These are phyloP conservation scores for Microcebus murinus DNA, from an alignment of 2,113 vertebrate genomes.

Conservation along the genomic window DNA sequence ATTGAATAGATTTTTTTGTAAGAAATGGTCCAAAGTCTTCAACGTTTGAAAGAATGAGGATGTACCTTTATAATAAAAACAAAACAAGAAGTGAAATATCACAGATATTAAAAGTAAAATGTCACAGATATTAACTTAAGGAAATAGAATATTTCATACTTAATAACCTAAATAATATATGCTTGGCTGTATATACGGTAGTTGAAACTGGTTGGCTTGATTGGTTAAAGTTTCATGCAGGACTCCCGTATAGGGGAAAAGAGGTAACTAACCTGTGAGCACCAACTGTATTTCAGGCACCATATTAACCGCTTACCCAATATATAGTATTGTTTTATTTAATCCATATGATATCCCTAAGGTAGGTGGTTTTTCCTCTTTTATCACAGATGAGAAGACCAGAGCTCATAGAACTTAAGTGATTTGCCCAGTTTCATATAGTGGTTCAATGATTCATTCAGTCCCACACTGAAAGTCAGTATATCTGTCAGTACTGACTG, in stretches of 20 bases:
- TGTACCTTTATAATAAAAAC: no score
- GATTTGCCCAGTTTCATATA: conserved; percentile 45
- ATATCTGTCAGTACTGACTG: neutral
- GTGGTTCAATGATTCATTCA: conserved; percentile 40
- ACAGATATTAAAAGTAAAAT: no score
- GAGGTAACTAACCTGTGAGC: neutral
- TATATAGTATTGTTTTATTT: conserved; percentile 19
- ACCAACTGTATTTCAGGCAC: neutral
- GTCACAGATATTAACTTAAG: no score
- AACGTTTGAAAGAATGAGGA: no score
- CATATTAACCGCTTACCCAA: neutral
- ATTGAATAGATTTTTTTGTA: no score
- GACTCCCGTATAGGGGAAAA: neutral
- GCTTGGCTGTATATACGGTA: neutral
- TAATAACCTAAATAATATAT: neutral
- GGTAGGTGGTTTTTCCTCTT: conserved; percentile 52
- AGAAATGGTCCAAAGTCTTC: no score
- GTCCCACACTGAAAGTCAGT: neutral
- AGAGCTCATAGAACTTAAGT: conserved; percentile 42
- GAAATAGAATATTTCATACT: no score
- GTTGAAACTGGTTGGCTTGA: neutral
- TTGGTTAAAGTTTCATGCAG: neutral
- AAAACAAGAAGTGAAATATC: no score
- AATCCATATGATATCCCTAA: conserved; percentile 42
- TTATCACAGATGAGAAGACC: conserved; percentile 44